Percentiles rank a stretch among this genome's conserved stretches.
Conservation (phyloP, 37 sponge, comb jelly and placozoan species). For the Chondrosia reniformis region DNA sequence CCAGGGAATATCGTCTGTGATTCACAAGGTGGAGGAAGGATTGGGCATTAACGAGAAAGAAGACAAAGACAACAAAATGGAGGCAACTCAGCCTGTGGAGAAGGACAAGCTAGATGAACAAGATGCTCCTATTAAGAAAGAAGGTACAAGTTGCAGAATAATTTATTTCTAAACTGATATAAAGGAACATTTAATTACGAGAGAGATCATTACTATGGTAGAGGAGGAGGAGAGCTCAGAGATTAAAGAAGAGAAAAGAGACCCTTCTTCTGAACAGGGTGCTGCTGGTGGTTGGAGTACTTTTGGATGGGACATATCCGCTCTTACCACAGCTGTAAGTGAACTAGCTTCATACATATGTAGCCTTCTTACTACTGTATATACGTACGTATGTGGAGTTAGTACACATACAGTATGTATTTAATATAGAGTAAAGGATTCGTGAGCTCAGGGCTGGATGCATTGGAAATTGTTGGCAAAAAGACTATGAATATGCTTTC, state of each 20-base stretch:
- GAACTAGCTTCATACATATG: not conserved
- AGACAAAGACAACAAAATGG: not conserved
- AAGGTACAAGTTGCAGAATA: too few relatives aligned
- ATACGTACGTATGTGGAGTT: not conserved
- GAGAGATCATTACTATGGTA: too few relatives aligned
- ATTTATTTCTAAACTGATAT: too few relatives aligned
- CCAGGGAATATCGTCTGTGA: conserved; percentile 44
- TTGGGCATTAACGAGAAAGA: conserved; percentile 35
- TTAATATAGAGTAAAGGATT: conserved; percentile 45
- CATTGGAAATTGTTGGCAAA: conserved; percentile 82
- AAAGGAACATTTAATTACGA: too few relatives aligned
- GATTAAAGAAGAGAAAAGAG: not conserved
- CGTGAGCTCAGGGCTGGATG: conserved; percentile 77
- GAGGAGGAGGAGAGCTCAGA: not conserved
- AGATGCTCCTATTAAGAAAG: not conserved
- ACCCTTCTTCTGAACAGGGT: not conserved
- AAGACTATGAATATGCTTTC: conserved; percentile 87
- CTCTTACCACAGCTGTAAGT: conserved; percentile 57
- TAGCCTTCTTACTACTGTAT: not conserved
- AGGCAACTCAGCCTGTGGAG: not conserved
- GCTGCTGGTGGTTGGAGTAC: conserved; percentile 17
- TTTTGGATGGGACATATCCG: conserved; percentile 27
- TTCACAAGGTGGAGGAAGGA: conserved; percentile 66
- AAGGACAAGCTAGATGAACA: not conserved
- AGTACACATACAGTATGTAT: not conserved